Percentiles rank a stretch among this genome's conserved stretches.
These are phyloP conservation scores for Xenopus borealis DNA, from an alignment of 2,113 vertebrate species.

Conservation along the genomic window DNA sequence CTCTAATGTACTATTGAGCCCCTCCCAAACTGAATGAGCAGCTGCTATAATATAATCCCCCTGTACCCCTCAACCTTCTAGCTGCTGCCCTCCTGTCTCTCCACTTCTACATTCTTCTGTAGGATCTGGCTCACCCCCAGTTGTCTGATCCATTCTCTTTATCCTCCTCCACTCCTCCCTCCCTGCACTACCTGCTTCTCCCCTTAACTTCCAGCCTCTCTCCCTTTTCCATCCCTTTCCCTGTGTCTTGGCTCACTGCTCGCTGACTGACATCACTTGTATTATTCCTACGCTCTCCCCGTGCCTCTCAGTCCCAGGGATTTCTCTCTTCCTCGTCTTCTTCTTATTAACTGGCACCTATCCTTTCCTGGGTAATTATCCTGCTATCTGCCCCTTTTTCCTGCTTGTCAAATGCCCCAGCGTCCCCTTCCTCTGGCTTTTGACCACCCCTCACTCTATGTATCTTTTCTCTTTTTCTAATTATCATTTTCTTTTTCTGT, in stretches of 20 bases:
- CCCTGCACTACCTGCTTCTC: neutral
- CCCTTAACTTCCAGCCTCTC: neutral
- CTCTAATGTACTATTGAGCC: too few relatives aligned
- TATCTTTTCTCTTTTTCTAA: too few relatives aligned
- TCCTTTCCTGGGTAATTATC: too few relatives aligned
- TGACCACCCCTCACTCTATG: too few relatives aligned
- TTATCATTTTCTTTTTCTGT: too few relatives aligned
- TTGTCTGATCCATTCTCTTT: neutral
- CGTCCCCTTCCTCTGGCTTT: too few relatives aligned
- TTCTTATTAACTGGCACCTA: too few relatives aligned
- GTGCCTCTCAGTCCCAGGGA: neutral
- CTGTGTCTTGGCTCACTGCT: neutral
- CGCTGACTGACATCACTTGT: too few relatives aligned
- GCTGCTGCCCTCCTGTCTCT: neutral
- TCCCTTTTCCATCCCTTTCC: neutral
- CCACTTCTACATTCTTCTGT: neutral
- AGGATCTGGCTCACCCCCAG: neutral
- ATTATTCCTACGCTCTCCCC: too few relatives aligned
- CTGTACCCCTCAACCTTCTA: neutral
- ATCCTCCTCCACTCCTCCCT: neutral
- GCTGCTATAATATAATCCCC: neutral
- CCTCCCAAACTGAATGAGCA: too few relatives aligned
- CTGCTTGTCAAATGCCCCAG: too few relatives aligned
- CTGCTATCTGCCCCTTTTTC: neutral
- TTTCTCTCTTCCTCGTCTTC: neutral